Conservation (phyloP, 2,888 invertebrate genomes). For the Nomada ruficornis region DNA sequence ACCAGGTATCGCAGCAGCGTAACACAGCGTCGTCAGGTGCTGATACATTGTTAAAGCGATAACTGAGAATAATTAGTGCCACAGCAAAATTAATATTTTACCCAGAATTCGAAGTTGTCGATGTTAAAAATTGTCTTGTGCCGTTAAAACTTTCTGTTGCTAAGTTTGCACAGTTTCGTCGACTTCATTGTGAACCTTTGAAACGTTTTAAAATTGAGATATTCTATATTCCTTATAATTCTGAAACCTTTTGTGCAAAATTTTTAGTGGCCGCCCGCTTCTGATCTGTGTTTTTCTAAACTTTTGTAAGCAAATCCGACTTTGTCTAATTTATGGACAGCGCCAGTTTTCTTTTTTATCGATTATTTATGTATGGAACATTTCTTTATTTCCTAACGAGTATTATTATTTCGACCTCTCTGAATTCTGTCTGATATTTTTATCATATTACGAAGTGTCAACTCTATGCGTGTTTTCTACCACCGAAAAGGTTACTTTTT, state of each 20-base stretch:
- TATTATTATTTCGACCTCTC: background rate
- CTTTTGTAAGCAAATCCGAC: background rate
- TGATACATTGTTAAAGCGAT: background rate
- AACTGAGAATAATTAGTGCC: slow-evolving; percentile 25
- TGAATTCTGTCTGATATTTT: background rate
- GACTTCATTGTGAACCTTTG: no score
- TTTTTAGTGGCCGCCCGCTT: background rate
- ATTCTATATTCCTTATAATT: background rate
- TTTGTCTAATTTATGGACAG: background rate
- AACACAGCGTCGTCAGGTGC: slow-evolving; percentile 26
- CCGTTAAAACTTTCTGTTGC: background rate
- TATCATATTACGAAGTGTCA: background rate
- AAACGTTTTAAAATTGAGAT: background rate
- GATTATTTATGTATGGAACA: background rate
- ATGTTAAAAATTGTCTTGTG: background rate
- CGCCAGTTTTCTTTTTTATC: background rate
- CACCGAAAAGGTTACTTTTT: background rate
- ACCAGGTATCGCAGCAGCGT: slow-evolving; percentile 32
- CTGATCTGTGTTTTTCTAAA: background rate
- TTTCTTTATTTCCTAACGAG: background rate
- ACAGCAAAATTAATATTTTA: background rate
- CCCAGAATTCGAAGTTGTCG: background rate
- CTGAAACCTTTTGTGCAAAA: background rate
- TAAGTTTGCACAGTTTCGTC: background rate
- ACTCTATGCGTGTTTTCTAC: background rate